Evolutionary conservation across 2,888 invertebrate species (phyloP).

Genomic region (Cetonia aurata): DNA sequence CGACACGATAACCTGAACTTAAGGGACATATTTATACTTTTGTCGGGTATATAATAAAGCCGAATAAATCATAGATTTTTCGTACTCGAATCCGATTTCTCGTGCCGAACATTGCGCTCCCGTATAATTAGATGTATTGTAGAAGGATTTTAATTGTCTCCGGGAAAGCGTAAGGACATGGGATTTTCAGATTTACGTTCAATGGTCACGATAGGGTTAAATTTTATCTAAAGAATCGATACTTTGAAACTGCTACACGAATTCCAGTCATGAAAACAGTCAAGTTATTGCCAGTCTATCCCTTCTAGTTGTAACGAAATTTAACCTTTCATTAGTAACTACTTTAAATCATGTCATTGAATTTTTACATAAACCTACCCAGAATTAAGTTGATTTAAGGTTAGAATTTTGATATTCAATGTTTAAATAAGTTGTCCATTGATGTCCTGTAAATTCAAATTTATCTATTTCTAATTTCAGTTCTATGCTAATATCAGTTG

Average conservation of each 20-base stretch:
- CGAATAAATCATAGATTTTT: slow-evolving; percentile 51
- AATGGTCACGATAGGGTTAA: slow-evolving; percentile 22
- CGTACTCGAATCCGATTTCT: slow-evolving; percentile 36
- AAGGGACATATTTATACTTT: slow-evolving; percentile 51
- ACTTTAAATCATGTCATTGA: no score
- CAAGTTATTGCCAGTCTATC: no score
- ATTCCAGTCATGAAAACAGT: no score
- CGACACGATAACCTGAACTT: slow-evolving; percentile 61
- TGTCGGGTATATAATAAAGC: slow-evolving; percentile 53
- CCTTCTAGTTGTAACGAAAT: no score
- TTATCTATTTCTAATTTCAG: no score
- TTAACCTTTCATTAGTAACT: no score
- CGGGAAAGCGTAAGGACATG: slow-evolving; percentile 32
- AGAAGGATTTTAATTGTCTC: slow-evolving; percentile 37
- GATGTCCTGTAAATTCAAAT: no score
- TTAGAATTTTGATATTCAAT: no score
- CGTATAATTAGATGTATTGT: slow-evolving; percentile 35
- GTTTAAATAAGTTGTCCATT: no score
- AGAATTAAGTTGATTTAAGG: no score
- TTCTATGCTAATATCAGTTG: no score
- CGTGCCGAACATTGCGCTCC: slow-evolving; percentile 22
- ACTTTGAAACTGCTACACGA: not conserved
- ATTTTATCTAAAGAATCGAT: slow-evolving; percentile 6
- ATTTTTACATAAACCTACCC: no score
- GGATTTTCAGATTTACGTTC: slow-evolving; percentile 19